Base-by-base conservation (phyloP, 1,140 invertebrate species). In the Artemia franciscana region DNA sequence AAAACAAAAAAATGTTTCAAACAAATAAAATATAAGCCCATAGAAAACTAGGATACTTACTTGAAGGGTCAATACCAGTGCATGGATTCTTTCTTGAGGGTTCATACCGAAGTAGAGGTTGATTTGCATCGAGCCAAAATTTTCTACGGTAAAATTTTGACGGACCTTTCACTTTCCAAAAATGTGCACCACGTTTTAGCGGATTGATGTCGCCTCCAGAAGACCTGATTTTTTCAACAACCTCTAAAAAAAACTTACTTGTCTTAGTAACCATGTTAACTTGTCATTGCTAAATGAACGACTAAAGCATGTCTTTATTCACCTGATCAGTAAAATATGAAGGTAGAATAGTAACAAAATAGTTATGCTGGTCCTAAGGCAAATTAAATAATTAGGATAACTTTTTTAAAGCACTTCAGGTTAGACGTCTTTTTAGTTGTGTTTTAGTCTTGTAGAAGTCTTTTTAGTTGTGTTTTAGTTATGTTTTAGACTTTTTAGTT, bases 101-200 rank as follows among this genome's bases (percentile, higher is more conserved):
- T 9, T 73, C 68, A 62, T 73, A 73, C 18, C 63, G 30, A 1
- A 73, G 60, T 4, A 62, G 59, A 58, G 70, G 62, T 25, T 69
- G 66, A 25, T 71, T 67, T 2, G 67, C 59, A 60, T 73, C 71
- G 4, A 73, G 63, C 24, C 62, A 66, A 62, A 71, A 73, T 24
- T 67, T 68, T 7, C 72, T 60, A 5, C 68, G 66, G 63, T 70
- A 73, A 69, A 71, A 73, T 57, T 68, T 70, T 57, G 65, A 65
- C 1, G 68, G 62, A 0, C 68, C 68, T 2, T 69, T 64, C 5
- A 74, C 69, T 66, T 74, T 74, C 71, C 72, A 73, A 30, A 74
- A 64, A 30, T 67, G 63, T 4, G 68, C 65, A 3, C 71, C 72
- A 51, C 67, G 60, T 24, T 68, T 67, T 23, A 73, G 64, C 15